phyloP scores from a whole-genome alignment of 2,888 invertebrate species.

The Perdita meconis region DNA sequence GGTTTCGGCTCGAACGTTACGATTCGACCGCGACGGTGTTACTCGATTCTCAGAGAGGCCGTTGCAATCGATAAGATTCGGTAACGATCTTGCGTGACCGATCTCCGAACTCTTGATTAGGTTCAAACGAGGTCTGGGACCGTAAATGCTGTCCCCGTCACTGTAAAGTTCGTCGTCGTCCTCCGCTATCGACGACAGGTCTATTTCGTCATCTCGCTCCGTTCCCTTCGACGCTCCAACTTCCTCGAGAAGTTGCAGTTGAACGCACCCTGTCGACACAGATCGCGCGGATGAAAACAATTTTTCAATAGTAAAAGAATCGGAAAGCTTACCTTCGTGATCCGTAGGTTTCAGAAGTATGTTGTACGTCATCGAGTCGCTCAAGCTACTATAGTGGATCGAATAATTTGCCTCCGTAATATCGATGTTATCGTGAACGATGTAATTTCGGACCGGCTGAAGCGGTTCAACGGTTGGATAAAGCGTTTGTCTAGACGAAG shows the following conservation, averaged over 20 bases:
- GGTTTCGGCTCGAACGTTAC: conserved; percentile 28
- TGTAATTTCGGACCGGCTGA: conserved; percentile 87
- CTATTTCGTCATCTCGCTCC: conserved; percentile 37
- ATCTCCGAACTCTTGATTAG: neutral
- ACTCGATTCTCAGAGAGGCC: conserved; percentile 53
- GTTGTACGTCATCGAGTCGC: conserved; percentile 88
- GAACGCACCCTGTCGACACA: conserved; percentile 86
- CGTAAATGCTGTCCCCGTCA: conserved; percentile 71
- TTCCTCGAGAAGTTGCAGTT: conserved; percentile 86
- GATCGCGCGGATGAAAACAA: no score
- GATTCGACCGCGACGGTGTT: conserved; percentile 11
- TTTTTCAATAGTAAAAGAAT: neutral
- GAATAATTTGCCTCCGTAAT: conserved; percentile 88
- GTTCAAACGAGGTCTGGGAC: conserved; percentile 27
- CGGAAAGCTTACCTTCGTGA: conserved; percentile 73
- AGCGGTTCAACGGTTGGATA: conserved; percentile 85
- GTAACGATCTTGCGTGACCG: conserved; percentile 47
- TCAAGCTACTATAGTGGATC: conserved; percentile 86
- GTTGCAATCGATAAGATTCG: conserved; percentile 81
- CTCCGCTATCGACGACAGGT: conserved; percentile 69
- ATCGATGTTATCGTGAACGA: conserved; percentile 90
- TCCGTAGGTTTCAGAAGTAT: conserved; percentile 83
- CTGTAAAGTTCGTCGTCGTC: conserved; percentile 73
- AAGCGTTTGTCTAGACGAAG: conserved; percentile 70
- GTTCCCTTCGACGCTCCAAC: conserved; percentile 48